These are phyloP conservation scores for Rostratula benghalensis DNA, from an alignment of 2,113 vertebrate genomes.

Conservation along the genomic window DNA sequence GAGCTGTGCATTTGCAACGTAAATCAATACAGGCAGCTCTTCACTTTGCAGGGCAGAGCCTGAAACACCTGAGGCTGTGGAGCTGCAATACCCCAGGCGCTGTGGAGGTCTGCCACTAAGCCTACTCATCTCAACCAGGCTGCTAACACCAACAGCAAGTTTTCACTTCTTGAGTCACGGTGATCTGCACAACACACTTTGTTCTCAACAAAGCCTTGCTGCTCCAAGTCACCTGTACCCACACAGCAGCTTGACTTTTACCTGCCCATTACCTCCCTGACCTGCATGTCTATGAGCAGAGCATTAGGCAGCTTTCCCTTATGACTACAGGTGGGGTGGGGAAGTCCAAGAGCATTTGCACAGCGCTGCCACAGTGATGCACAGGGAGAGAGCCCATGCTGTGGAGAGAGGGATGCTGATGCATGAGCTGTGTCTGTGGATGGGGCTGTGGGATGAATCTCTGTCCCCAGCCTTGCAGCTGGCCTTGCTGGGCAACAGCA, in stretches of 20 bases:
- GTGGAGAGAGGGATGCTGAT: neutral
- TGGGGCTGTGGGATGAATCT: neutral
- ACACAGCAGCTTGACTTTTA: neutral
- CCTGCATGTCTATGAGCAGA: rapidly evolving
- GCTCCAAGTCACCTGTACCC: neutral
- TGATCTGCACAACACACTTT: neutral
- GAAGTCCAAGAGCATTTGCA: neutral
- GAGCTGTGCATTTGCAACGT: neutral
- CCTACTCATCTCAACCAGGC: neutral
- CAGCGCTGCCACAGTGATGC: too few species aligned
- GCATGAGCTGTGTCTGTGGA: rapidly evolving
- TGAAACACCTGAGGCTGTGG: neutral
- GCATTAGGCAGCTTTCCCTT: neutral
- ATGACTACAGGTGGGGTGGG: neutral
- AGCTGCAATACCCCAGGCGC: neutral
- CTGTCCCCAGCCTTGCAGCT: neutral
- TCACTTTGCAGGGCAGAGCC: neutral
- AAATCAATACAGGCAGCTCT: neutral
- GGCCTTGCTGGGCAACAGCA: neutral
- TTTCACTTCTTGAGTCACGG: neutral
- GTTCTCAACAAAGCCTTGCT: neutral
- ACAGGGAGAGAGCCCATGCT: neutral
- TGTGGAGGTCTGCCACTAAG: neutral
- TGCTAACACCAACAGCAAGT: neutral
- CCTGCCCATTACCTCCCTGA: neutral